Evolutionary conservation across 2,888 invertebrate genomes (phyloP).

Genomic region (Ligdia adustata): DNA sequence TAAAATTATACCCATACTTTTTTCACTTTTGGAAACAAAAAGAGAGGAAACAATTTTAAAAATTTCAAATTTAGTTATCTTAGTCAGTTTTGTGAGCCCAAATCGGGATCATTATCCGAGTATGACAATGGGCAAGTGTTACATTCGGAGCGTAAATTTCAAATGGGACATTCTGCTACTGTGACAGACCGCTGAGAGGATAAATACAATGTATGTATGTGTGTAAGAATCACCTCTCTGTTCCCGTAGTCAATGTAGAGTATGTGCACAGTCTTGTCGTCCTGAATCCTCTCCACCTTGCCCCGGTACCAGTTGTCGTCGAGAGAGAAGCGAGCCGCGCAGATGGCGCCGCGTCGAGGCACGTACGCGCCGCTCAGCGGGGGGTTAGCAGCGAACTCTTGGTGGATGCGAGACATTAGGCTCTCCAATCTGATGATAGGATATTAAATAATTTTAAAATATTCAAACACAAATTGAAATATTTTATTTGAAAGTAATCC

Average conservation of each 20-base stretch:
- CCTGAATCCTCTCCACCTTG: slow-evolving; percentile 92
- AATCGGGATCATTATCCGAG: no score
- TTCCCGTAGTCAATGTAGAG: slow-evolving; percentile 99
- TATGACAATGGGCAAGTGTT: no score
- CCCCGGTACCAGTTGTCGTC: slow-evolving; percentile 99
- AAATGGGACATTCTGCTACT: no score
- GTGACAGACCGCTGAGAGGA: no score
- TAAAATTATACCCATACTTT: no score
- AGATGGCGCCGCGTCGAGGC: slow-evolving; percentile 93
- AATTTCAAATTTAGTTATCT: no score
- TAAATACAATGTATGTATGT: not conserved
- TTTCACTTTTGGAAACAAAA: no score
- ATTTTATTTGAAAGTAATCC: no score
- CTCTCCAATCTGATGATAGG: slow-evolving; percentile 85
- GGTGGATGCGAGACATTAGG: slow-evolving; percentile 93
- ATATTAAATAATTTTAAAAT: not conserved
- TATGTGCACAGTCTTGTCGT: slow-evolving; percentile 88
- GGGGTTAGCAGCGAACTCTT: slow-evolving; percentile 93
- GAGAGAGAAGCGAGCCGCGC: slow-evolving; percentile 93
- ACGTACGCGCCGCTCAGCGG: slow-evolving; percentile 94
- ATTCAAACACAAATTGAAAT: no score
- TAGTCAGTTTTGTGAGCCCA: no score
- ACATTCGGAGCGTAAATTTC: no score
- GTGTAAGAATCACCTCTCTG: slow-evolving; percentile 85
- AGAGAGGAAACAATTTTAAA: no score